A percentile compares a stretch with the other conserved stretches of the same genome.
Evolutionary conservation across 2,113 vertebrate genomes (phyloP).

Genomic region (Probosciger aterrimus): DNA sequence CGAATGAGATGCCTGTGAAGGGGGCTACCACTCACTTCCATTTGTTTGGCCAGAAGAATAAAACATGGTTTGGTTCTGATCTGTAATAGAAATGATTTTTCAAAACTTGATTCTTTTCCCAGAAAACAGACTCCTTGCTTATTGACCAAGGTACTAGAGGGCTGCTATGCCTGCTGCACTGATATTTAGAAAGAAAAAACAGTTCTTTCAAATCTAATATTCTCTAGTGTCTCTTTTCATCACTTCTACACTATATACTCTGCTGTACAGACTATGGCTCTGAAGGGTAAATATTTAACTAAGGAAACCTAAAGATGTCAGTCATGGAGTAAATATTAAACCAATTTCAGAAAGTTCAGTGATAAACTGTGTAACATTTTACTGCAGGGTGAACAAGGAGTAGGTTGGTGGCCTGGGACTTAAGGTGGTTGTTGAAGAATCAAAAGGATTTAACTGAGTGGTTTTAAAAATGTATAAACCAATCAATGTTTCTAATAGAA

Average conservation of each 20-base stretch:
- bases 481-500: background rate
- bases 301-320: background rate
- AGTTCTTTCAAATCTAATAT: background rate
- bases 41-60: background rate
- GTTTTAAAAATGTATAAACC: background rate
- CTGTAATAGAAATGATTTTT: background rate
- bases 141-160: background rate
- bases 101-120: background rate
- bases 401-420: background rate
- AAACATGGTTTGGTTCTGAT: background rate
- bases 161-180: background rate
- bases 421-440: background rate
- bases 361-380: background rate
- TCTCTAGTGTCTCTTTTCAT: background rate
- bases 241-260: background rate
- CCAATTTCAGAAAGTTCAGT: background rate
- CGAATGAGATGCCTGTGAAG: background rate
- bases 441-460: background rate
- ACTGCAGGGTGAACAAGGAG: background rate
- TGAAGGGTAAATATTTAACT: conserved; percentile 28
- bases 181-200: background rate
- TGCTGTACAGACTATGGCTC: background rate
- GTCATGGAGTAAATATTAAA: background rate
- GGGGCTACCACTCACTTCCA: background rate
- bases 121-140: background rate